Evolutionary conservation across 2,113 vertebrate genomes (phyloP).

Genomic region (Ammodytes dubius): DNA sequence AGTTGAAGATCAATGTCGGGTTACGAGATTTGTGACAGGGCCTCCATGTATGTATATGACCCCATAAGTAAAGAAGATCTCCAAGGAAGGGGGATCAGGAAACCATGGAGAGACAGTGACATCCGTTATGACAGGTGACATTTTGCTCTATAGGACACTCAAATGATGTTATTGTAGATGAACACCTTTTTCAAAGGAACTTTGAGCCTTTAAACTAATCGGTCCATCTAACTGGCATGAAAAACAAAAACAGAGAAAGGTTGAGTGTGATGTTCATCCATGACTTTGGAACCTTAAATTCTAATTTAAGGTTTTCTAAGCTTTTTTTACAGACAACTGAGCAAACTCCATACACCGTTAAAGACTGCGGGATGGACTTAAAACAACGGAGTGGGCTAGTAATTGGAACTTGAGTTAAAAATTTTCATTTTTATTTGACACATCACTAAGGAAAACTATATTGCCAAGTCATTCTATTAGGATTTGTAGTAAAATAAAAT

Average conservation of each 20-base stretch:
- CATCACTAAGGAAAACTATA: background rate
- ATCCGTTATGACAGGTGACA: background rate
- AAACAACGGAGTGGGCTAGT: background rate
- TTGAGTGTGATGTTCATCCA: background rate
- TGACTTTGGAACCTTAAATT: constrained; percentile 1
- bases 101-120: constrained; percentile 1
- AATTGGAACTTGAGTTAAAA: background rate
- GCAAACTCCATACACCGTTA: background rate
- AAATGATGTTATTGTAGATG: background rate
- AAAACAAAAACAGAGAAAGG: background rate
- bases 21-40: constrained; percentile 48
- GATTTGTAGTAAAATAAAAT: background rate
- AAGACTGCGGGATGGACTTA: background rate
- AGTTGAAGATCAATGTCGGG: constrained; percentile 73
- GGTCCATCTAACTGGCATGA: background rate
- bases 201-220: background rate
- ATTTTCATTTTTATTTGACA: too few species aligned
- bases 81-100: background rate
- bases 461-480: background rate
- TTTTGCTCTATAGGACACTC: constrained; percentile 8
- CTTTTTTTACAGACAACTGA: background rate
- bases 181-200: background rate
- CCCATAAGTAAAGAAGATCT: constrained; percentile 30
- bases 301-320: background rate
- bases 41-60: constrained; percentile 43